Evolutionary conservation across 1,140 invertebrate species (phyloP).

Genomic region (Babylonia areolata): DNA sequence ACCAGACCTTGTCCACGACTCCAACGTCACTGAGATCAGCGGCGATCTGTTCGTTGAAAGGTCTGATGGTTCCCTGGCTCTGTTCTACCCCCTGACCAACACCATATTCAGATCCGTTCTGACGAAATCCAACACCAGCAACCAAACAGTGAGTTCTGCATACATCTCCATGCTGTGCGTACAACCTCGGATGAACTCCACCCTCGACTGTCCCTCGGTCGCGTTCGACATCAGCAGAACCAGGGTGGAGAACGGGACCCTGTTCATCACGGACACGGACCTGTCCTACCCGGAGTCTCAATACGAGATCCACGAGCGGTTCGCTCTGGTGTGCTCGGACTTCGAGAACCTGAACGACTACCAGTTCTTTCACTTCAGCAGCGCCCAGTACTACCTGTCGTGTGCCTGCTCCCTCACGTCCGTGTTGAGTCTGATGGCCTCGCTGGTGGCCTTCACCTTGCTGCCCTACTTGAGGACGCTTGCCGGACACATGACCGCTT

Average conservation of each 20-base stretch:
- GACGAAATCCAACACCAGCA: not conserved
- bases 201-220: slow-evolving; percentile 28
- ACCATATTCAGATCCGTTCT: not conserved
- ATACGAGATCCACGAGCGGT: slow-evolving; percentile 15
- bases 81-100: slow-evolving; percentile 7
- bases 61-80: too few relatives aligned
- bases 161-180: slow-evolving; percentile 23
- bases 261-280: slow-evolving; percentile 22
- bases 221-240: slow-evolving; percentile 26
- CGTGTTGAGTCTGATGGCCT: slow-evolving; percentile 70
- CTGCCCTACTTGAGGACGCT: slow-evolving; percentile 74
- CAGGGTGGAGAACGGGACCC: not conserved
- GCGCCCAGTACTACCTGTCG: slow-evolving; percentile 54
- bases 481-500: slow-evolving; percentile 76
- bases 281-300: not conserved
- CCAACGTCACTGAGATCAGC: not conserved
- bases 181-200: not conserved
- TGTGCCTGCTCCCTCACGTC: slow-evolving; percentile 68
- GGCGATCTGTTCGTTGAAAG: not conserved
- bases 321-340: slow-evolving; percentile 27
- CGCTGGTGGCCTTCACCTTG: slow-evolving; percentile 71
- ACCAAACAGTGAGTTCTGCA: not conserved
- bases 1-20: not conserved
- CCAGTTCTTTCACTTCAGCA: slow-evolving; percentile 13
- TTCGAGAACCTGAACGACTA: slow-evolving; percentile 31